These are phyloP conservation scores for Magallana nippona DNA, from an alignment of 2,888 invertebrate species.

Conservation along the genomic window DNA sequence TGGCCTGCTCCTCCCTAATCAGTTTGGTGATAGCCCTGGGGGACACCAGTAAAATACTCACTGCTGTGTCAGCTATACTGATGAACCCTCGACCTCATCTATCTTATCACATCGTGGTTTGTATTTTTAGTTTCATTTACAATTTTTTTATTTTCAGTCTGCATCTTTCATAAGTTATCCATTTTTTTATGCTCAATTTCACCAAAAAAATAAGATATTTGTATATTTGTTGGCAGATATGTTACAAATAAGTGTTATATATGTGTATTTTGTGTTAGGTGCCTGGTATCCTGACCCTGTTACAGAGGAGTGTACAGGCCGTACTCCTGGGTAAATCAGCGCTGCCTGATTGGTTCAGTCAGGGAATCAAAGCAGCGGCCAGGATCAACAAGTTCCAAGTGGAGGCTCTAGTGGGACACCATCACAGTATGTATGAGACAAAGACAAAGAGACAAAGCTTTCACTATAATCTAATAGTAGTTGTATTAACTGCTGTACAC, in stretches of 20 bases:
- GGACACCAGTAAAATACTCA: conserved; percentile 93
- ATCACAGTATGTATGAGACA: conserved; percentile 28
- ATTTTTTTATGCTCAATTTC: background rate
- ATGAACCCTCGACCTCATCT: conserved; percentile 91
- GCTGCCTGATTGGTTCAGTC: conserved; percentile 92
- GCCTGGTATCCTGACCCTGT: conserved; percentile 89
- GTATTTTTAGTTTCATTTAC: conserved; percentile 16
- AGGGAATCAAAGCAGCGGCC: conserved; percentile 91
- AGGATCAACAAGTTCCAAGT: conserved; percentile 59
- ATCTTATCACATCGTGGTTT: conserved; percentile 86
- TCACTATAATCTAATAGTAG: too few species aligned
- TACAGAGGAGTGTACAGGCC: conserved; percentile 94
- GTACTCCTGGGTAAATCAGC: conserved; percentile 91
- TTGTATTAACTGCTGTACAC: too few species aligned
- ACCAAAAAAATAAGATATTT: too few species aligned
- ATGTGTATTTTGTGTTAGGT: conserved; percentile 65
- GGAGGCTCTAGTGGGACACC: conserved; percentile 52
- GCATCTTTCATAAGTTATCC: background rate
- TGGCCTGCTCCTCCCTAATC: conserved; percentile 94
- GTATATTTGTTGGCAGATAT: too few species aligned
- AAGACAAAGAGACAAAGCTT: too few species aligned
- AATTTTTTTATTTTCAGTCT: background rate
- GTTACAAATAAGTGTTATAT: too few species aligned
- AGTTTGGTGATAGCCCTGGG: conserved; percentile 95
- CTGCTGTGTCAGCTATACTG: conserved; percentile 91